Percentiles rank a stretch among this genome's conserved stretches.
phyloP scores from a whole-genome alignment of 2,888 invertebrate genomes.

The Teleiodes luculella region DNA sequence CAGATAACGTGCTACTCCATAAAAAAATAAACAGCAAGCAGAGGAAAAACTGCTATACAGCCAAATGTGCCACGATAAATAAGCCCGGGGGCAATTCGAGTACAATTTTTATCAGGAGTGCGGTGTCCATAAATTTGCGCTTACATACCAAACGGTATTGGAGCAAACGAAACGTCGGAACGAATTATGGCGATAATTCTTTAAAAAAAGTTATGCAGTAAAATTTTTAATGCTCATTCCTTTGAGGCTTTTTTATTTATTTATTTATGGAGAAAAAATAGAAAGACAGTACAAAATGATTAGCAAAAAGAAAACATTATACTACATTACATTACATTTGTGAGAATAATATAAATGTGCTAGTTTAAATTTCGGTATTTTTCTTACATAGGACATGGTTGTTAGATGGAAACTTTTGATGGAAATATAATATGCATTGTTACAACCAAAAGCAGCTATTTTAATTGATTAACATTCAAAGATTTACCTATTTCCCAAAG shows the following conservation, averaged over 20 bases:
- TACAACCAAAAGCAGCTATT: too few species aligned
- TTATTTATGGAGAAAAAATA: neutral
- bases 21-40: constrained; percentile 31
- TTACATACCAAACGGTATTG: constrained; percentile 48
- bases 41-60: constrained; percentile 24
- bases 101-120: constrained; percentile 63
- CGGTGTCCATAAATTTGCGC: constrained; percentile 65
- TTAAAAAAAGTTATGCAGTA: neutral
- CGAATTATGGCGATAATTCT: neutral
- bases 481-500: too few species aligned
- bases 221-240: too few species aligned
- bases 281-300: neutral
- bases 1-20: constrained; percentile 10
- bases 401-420: too few species aligned
- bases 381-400: too few species aligned
- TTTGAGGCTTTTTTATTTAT: too few species aligned
- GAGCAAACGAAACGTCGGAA: constrained; percentile 17
- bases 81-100: constrained; percentile 42
- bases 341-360: too few species aligned
- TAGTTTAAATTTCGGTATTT: too few species aligned
- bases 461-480: too few species aligned
- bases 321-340: too few species aligned
- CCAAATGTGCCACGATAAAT: constrained; percentile 46
- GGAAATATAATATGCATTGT: too few species aligned
- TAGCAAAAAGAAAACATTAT: too few species aligned